Conservation (phyloP, 2,113 vertebrate species). For the Psilopsiagon aymara region DNA sequence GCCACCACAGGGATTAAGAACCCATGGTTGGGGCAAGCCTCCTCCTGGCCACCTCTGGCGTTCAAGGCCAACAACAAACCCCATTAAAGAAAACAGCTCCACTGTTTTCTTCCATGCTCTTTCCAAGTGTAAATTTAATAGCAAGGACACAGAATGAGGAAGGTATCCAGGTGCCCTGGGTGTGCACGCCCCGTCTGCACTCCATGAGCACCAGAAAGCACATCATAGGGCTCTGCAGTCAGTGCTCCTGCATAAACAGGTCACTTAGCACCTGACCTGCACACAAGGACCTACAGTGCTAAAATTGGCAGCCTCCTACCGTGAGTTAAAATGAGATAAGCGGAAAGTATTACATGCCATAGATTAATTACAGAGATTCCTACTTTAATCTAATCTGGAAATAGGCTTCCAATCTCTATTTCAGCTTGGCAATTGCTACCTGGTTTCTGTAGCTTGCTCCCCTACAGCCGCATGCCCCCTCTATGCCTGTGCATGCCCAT, state of each 20-base stretch:
- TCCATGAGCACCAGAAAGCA: neutral
- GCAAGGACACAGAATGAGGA: neutral
- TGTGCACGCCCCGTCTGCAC: fast-evolving
- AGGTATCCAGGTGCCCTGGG: neutral
- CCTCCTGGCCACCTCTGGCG: neutral
- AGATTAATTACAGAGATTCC: slow-evolving; percentile 30
- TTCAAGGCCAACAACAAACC: neutral
- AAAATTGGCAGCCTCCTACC: slow-evolving; percentile 1
- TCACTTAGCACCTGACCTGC: slow-evolving; percentile 5
- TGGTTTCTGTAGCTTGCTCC: neutral
- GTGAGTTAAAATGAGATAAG: slow-evolving; percentile 33
- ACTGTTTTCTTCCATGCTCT: neutral
- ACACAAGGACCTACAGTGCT: neutral
- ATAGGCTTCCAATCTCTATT: neutral
- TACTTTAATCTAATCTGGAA: slow-evolving; percentile 20
- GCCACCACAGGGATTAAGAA: neutral
- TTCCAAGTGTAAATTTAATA: neutral
- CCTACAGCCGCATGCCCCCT: neutral
- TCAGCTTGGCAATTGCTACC: neutral
- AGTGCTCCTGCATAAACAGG: neutral
- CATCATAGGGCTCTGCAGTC: neutral
- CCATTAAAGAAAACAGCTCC: neutral
- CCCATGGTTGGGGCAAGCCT: fast-evolving
- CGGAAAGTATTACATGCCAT: neutral
- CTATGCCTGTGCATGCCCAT: neutral